These are phyloP conservation scores for Periparus ater DNA, from an alignment of 2,797 vertebrate genomes.

Conservation along the genomic window DNA sequence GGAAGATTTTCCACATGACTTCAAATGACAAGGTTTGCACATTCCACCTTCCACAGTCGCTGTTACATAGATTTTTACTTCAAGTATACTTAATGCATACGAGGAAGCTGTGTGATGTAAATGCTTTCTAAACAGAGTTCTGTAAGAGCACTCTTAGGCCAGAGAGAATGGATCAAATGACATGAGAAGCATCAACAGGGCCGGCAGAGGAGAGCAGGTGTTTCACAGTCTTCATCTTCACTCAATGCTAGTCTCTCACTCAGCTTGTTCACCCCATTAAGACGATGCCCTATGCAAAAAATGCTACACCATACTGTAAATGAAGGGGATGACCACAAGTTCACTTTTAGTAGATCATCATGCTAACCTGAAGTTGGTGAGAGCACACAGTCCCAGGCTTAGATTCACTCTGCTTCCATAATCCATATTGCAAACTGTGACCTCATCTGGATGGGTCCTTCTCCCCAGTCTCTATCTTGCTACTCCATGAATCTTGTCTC, in stretches of 20 bases:
- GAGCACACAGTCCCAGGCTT: not conserved
- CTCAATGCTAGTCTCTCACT: not conserved
- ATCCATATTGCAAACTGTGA: not conserved
- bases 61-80: not conserved
- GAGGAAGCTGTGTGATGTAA: not conserved
- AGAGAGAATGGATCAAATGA: not conserved
- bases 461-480: not conserved
- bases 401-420: not conserved
- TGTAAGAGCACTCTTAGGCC: not conserved
- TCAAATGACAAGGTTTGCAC: not conserved
- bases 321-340: fast-evolving
- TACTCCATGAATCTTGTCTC: not conserved
- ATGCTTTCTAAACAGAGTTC: not conserved
- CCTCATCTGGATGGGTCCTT: not conserved
- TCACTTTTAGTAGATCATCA: not conserved
- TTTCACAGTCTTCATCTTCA: not conserved
- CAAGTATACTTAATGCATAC: not conserved
- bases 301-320: not conserved
- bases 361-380: not conserved
- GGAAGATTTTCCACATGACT: not conserved
- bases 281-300: not conserved
- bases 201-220: not conserved
- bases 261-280: not conserved
- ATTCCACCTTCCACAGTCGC: not conserved
- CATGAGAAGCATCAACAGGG: not conserved